These are phyloP conservation scores for Ascidia mentula DNA, from an alignment of 23 tunicate genomes.

Conservation along the genomic window DNA sequence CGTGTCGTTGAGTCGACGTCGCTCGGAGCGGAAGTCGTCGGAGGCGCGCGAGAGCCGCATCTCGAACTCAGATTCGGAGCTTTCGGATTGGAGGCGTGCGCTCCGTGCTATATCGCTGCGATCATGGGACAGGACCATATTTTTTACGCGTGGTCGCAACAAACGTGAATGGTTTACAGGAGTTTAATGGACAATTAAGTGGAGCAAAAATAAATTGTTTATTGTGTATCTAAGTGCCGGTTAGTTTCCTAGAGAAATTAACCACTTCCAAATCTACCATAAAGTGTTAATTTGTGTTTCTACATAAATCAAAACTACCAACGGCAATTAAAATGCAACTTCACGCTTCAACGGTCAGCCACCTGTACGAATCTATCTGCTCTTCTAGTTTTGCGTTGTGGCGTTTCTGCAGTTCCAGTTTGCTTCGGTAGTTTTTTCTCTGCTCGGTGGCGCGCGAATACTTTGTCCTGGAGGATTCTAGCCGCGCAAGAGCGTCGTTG, in stretches of 20 bases:
- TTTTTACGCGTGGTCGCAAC: too few relatives aligned
- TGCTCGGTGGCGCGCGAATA: conserved; percentile 33
- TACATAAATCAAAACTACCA: neutral
- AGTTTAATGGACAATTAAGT: too few relatives aligned
- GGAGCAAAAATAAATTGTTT: too few relatives aligned
- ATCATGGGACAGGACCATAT: neutral
- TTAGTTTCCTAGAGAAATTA: too few relatives aligned
- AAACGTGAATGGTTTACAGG: too few relatives aligned
- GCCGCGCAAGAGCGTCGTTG: conserved; percentile 30
- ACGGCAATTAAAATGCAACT: neutral
- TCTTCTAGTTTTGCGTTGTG: conserved; percentile 24
- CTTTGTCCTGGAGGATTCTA: conserved; percentile 28
- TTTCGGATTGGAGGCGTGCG: conserved; percentile 31
- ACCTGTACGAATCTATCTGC: conserved; percentile 64
- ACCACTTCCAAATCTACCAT: too few relatives aligned
- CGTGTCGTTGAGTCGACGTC: conserved; percentile 36
- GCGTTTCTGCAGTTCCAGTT: conserved; percentile 33
- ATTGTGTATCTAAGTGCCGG: too few relatives aligned
- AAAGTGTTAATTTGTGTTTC: too few relatives aligned
- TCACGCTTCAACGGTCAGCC: neutral
- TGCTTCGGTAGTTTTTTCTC: conserved; percentile 43
- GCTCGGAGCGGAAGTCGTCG: conserved; percentile 42
- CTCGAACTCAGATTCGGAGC: conserved; percentile 64
- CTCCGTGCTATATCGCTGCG: conserved; percentile 45
- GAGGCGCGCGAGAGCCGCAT: conserved; percentile 51